phyloP scores from a whole-genome alignment of 2,888 invertebrate genomes.

The Ophion ventricosus region DNA sequence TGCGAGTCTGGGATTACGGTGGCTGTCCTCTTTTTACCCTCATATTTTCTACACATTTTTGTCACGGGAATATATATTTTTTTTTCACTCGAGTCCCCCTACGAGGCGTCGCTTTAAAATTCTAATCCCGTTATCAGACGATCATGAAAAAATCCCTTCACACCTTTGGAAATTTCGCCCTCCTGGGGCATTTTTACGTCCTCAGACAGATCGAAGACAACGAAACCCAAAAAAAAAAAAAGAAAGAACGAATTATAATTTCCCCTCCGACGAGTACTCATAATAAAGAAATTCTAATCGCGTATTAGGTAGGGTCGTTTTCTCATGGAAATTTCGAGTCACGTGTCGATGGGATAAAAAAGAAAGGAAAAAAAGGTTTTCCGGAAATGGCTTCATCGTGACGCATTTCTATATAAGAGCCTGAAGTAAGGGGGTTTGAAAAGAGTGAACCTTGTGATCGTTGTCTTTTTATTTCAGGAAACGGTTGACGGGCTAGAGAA shows the following conservation, averaged over 20 bases:
- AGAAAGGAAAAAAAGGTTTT: conserved; percentile 24
- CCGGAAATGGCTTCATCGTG: conserved; percentile 41
- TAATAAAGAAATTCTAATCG: conserved; percentile 30
- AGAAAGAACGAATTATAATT: conserved; percentile 37
- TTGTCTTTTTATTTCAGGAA: neutral
- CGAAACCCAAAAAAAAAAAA: conserved; percentile 3
- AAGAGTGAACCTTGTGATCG: neutral
- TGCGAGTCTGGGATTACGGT: conserved; percentile 53
- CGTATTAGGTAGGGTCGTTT: conserved; percentile 13
- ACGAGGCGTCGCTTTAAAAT: conserved; percentile 16
- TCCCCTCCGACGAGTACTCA: conserved; percentile 16
- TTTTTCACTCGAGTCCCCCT: neutral
- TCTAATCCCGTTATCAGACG: conserved; percentile 12
- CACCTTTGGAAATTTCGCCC: conserved; percentile 35
- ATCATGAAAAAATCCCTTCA: conserved; percentile 33
- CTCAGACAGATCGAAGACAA: conserved; percentile 24
- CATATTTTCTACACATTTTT: conserved; percentile 21
- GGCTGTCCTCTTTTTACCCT: conserved; percentile 16
- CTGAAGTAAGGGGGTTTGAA: neutral
- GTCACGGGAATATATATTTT: conserved; percentile 13
- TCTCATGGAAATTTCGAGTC: conserved; percentile 28
- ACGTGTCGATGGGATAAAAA: conserved; percentile 22
- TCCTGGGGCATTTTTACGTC: neutral
- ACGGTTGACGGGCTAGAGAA: neutral
- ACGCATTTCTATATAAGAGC: conserved; percentile 3